phyloP scores from a whole-genome alignment of 2,113 vertebrate genomes.

The Apteryx mantelli region DNA sequence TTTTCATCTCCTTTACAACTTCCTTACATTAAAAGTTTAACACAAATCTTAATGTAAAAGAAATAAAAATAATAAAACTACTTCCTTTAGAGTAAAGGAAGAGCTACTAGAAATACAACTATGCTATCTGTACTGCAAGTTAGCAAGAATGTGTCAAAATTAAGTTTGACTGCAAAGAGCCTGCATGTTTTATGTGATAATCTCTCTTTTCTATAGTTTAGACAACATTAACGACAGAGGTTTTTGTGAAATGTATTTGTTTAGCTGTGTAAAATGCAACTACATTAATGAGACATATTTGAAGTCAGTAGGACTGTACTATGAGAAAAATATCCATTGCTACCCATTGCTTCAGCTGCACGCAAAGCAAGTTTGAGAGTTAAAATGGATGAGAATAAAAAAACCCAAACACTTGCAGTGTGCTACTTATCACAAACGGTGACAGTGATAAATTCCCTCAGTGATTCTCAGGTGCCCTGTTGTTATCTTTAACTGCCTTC shows the following conservation, averaged over 20 bases:
- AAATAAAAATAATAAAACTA: neutral
- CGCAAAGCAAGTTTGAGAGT: neutral
- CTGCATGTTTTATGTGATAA: neutral
- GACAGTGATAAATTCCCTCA: conserved; percentile 72
- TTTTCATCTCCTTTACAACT: neutral
- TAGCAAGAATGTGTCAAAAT: neutral
- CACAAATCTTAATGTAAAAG: neutral
- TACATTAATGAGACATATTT: neutral
- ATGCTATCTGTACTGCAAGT: neutral
- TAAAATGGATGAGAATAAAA: conserved; percentile 17
- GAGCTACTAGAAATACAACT: neutral
- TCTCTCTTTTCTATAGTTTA: neutral
- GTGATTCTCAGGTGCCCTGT: conserved; percentile 70
- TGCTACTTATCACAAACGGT: conserved; percentile 55
- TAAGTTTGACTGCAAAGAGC: neutral
- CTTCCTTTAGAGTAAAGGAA: neutral
- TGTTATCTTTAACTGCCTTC: conserved; percentile 74
- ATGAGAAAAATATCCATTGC: neutral
- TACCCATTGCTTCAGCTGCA: neutral
- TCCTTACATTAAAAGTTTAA: neutral
- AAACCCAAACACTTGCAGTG: neutral
- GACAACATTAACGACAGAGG: neutral
- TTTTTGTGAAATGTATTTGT: neutral
- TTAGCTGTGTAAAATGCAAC: neutral
- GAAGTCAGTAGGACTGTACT: neutral